Conservation (phyloP, 2,113 vertebrate genomes). For the Zosterops lateralis region DNA sequence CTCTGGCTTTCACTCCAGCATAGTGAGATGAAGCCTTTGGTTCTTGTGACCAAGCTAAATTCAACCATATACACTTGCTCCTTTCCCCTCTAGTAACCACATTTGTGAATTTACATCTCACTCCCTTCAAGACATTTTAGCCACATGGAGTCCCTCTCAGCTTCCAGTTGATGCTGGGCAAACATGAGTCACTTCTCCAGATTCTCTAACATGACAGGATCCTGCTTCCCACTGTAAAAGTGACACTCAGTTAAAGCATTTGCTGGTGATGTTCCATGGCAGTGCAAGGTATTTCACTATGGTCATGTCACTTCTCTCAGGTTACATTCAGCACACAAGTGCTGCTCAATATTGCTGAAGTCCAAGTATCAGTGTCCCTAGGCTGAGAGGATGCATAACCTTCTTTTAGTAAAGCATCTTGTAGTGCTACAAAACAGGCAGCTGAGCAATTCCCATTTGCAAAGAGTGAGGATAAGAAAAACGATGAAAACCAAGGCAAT, state of each 20-base stretch:
- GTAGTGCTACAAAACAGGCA: neutral
- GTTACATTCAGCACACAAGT: neutral
- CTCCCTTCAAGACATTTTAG: neutral
- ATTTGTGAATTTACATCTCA: neutral
- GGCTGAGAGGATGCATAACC: neutral
- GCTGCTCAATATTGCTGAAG: neutral
- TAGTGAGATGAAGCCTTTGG: neutral
- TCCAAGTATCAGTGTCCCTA: neutral
- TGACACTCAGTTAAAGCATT: neutral
- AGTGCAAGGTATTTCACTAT: neutral
- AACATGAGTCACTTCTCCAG: neutral
- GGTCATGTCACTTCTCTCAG: neutral
- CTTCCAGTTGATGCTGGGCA: neutral
- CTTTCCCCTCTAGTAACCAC: neutral
- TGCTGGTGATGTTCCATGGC: fast-evolving
- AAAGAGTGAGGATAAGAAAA: neutral
- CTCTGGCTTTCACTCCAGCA: neutral
- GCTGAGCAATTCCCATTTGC: neutral
- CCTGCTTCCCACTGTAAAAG: neutral
- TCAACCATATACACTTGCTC: neutral
- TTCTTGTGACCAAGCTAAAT: neutral
- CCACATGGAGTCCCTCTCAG: neutral
- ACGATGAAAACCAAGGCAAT: neutral
- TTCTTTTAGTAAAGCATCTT: neutral
- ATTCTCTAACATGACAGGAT: neutral